Evolutionary conservation across 2,113 vertebrate genomes (phyloP), one percentile per base, ranked within the genome.

Genomic region (Colinus virginianus): DNA sequence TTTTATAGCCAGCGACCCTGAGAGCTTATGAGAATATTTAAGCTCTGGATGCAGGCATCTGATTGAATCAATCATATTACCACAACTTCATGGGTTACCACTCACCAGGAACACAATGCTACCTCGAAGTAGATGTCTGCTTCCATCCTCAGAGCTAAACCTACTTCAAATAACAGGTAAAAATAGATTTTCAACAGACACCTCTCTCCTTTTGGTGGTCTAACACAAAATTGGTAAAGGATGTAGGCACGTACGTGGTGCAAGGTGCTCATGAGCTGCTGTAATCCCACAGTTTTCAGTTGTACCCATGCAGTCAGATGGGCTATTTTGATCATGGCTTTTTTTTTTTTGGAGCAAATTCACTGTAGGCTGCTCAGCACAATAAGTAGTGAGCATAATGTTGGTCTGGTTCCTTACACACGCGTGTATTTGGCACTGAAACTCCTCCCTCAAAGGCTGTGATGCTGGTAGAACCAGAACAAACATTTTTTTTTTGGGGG

Each of bases 1-100:
- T 90, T 96, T 96, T 70, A 82, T 30, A 78, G 69, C 90, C 94
- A 97, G 94, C 59, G 91, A 97, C 77, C 84, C 42, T 28, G 84
- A 94, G 71, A 92, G 78, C 69, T 91, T 88, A 59, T 4, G 40
- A 91, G 93, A 86, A 96, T 91, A 88, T 95, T 96, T 96, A 92
- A 96, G 49, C 66, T 89, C 90, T 71, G 79, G 61, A 80, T 78
- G 40, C 22, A 88, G 90, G 72, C 72, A 75, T 59, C 58, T 63
- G 75, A 87, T 85, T 13, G 78, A 83, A 90, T 40, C 32, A 80
- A 59, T 34, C 46, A 45, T 19, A 13, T 75, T 61, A 43, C 38
- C 42, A 71, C 2, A 4, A 13, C 56, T 91, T 55, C 34, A 17
- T 11, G 79, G 3, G 32, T 8, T 80, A 18, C 16, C 3, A 1